Evolutionary conservation across 2,113 vertebrate species (phyloP), one percentile per base, ranked within the genome.

Genomic region (Grammomys surdaster): DNA sequence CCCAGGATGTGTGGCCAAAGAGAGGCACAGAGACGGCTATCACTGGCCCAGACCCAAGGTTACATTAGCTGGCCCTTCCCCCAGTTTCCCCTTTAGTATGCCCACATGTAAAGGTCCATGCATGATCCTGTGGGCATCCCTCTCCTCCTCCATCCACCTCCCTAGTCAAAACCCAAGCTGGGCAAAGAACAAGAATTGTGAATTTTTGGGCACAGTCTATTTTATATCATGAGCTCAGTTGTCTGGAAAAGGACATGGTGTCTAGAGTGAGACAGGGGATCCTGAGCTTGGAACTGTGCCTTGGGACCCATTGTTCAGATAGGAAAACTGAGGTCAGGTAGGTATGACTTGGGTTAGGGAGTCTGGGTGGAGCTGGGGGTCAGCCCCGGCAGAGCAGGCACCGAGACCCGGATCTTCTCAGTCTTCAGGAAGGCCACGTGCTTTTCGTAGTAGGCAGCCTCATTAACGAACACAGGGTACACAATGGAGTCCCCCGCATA

Each of bases 391-490:
- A 97, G 56, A 36, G 97, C 82, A 0, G 97, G 97, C 43, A 97
- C 43, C 0, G 95, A 75, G 10, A 94, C 33, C 0, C 1, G 54
- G 73, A 76, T 5, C 96, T 96, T 98, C 93, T 98, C 87, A 0
- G 85, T 92, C 73, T 81, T 76, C 22, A 94, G 0, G 89, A 98
- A 98, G 48, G 98, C 98, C 0, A 77, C 9, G 9, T 96, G 92
- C 82, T 97, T 98, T 91, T 98, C 95, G 7, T 97, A 97, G 91
- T 98, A 97, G 75, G 98, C 96, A 0, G 98, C 98, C 90, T 98
- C 97, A 0, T 98, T 98, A 81, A 98, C 97, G 63, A 97, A 95
- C 12, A 80, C 0, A 0, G 97, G 95, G 84, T 85, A 90, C 69
- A 94, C 69, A 0, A 72, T 51, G 36, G 76, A 26, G 26, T 88